Conservation (phyloP, 2,113 vertebrate genomes). For the Lamprotornis superbus region DNA sequence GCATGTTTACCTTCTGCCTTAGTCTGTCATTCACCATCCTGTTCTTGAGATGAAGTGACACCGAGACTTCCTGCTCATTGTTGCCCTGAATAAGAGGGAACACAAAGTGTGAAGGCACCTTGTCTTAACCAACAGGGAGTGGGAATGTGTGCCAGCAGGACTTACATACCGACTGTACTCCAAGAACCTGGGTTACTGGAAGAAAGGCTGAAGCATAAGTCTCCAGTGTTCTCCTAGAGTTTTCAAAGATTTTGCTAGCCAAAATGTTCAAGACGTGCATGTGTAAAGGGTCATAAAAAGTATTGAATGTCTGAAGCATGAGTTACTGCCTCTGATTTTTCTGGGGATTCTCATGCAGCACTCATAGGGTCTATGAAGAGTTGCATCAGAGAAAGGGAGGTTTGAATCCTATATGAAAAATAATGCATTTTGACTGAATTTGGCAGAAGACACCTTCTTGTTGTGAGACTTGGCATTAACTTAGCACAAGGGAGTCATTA, state of each 20-base stretch:
- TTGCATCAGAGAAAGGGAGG: background rate
- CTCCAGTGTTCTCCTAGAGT: background rate
- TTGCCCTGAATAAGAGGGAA: background rate
- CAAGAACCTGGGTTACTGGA: background rate
- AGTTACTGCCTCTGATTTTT: background rate
- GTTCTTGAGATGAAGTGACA: background rate
- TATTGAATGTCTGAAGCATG: background rate
- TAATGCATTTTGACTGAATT: slow-evolving; percentile 26
- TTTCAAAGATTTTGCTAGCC: background rate
- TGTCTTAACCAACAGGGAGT: background rate
- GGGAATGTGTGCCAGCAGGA: background rate
- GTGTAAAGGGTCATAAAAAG: background rate
- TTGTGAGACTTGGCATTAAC: background rate
- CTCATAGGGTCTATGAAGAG: background rate
- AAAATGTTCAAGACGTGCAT: background rate
- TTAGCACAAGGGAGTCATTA: background rate
- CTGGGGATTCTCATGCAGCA: background rate
- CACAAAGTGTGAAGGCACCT: background rate
- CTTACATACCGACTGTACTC: background rate
- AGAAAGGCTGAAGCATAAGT: background rate
- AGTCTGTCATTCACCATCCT: background rate
- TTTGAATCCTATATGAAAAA: background rate
- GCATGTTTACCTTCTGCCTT: background rate
- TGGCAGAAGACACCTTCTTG: background rate
- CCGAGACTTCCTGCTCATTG: background rate